Conservation (phyloP, 2,113 vertebrate genomes). For the Poeciliopsis turrubarensis region DNA sequence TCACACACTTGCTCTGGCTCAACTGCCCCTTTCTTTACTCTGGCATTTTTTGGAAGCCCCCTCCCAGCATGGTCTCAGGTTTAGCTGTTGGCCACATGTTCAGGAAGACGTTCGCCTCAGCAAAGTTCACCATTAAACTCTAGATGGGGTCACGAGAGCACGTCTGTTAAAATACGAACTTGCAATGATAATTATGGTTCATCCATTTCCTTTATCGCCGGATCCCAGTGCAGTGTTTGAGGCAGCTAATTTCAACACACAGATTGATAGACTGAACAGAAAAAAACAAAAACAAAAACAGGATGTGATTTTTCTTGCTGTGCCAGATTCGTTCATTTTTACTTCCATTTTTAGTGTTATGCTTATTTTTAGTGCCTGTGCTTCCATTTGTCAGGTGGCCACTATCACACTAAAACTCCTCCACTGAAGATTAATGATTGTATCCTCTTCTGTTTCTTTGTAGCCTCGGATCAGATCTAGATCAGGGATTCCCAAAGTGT, state of each 20-base stretch:
- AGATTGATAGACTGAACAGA: not conserved
- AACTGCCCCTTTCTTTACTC: constrained; percentile 29
- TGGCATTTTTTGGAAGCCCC: constrained; percentile 60
- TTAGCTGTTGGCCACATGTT: constrained; percentile 60
- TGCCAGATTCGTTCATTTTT: not conserved
- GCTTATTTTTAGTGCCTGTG: not conserved
- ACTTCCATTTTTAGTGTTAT: too few species aligned
- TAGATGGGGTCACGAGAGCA: not conserved
- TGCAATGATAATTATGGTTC: not conserved
- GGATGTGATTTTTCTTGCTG: not conserved
- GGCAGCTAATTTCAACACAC: not conserved
- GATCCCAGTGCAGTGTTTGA: not conserved
- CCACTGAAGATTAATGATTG: not conserved
- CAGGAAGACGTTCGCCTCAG: constrained; percentile 31
- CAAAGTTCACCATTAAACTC: constrained; percentile 7
- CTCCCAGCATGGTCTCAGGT: constrained; percentile 58
- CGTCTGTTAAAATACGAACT: not conserved
- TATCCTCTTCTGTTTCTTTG: not conserved
- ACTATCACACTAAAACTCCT: too few species aligned
- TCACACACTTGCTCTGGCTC: constrained; percentile 53
- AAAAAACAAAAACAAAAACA: too few species aligned
- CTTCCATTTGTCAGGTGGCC: not conserved
- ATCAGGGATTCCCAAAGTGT: too few species aligned
- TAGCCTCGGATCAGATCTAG: not conserved
- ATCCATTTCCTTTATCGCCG: not conserved